Percentiles rank a stretch among this genome's conserved stretches.
phyloP scores from a whole-genome alignment of 2,113 vertebrate species.

The Terrapene triunguis region DNA sequence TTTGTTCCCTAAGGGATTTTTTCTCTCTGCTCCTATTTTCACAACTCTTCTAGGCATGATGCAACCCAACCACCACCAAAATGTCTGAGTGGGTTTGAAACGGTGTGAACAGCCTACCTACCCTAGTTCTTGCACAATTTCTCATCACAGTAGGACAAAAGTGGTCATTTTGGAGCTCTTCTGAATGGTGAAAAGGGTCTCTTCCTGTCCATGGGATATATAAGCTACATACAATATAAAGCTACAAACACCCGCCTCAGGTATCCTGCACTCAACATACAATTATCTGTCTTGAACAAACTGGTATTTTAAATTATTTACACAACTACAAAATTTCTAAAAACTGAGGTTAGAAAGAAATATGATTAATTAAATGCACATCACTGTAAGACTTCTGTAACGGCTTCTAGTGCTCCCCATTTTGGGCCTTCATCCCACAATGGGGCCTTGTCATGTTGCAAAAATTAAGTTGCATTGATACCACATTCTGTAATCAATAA shows the following conservation, averaged over 20 bases:
- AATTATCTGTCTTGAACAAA: background rate
- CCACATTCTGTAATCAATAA: slow-evolving; percentile 55
- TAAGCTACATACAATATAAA: background rate
- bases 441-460: slow-evolving; percentile 32
- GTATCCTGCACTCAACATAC: background rate
- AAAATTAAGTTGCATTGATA: slow-evolving; percentile 19
- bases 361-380: background rate
- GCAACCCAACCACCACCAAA: background rate
- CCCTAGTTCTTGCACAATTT: background rate
- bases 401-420: background rate
- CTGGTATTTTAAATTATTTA: background rate
- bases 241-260: background rate
- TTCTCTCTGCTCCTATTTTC: background rate
- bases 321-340: background rate
- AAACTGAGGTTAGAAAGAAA: background rate
- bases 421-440: slow-evolving; percentile 11
- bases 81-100: background rate
- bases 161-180: background rate
- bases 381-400: slow-evolving; percentile 15
- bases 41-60: background rate
- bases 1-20: background rate
- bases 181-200: slow-evolving; percentile 12
- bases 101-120: background rate
- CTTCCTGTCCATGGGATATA: background rate
- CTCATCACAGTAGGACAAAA: background rate